Evolutionary conservation across 2,888 invertebrate species (phyloP), one percentile per base, ranked within the genome.

Genomic region (Brenthis daphne): DNA sequence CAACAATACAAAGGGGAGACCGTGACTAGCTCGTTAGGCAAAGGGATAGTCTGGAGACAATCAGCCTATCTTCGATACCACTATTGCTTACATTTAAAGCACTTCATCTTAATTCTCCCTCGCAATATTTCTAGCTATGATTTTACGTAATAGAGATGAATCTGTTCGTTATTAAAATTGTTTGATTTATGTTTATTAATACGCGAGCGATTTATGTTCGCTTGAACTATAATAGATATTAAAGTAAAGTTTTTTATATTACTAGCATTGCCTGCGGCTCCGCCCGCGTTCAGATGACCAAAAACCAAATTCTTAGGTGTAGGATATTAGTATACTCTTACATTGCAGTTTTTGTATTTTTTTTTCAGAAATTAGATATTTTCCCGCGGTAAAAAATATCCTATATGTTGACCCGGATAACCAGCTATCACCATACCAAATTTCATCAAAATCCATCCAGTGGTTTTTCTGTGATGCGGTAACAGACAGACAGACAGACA

Each of bases 1-100:
- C 76, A 76, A 75, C 77, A 75, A 76, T 77, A 80, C 80, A 82
- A 79, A 80, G 79, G 77, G 75, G 77, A 71, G 71, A 74, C 71
- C 74, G 74, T 73, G 77, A 77, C 77, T 74, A 77, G 79, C 82
- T 87, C 85, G 86, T 86, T 86, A 86, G 74, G 75, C 73, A 67
- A 74, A 76, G 76, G 74, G 72, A 72, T 73, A 76, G 74, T 73
- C 75, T 72, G 67, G 71, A 75, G 76, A 77, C 77, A 79, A 78
- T 77, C 77, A 77, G 69, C 57, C 69, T 70, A 71, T 69, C 74
- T 71, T 73, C 67, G 71, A 73, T 71, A 74, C 65, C 72, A 71
- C 71, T 73, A 74, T 72, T 72, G 72, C 71, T 75, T 72, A 70
- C 70, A 73, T 70, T 75, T 73, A 67, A 73, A 67, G 57, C 61